Evolutionary conservation across 2,113 vertebrate species (phyloP), one percentile per base, ranked within the genome.

Genomic region (Rhinoderma darwinii): DNA sequence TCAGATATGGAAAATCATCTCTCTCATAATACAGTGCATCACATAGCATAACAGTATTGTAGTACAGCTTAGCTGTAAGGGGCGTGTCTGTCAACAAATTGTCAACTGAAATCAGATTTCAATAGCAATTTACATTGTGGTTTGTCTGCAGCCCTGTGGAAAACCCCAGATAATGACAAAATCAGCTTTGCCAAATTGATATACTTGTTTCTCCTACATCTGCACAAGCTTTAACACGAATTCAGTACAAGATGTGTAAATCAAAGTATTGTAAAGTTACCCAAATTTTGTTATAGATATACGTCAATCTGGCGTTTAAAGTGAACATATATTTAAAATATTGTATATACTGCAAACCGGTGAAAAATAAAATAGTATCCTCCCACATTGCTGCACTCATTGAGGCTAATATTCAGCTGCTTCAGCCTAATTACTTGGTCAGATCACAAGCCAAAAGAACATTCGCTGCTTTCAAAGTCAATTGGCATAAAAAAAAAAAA

Each of bases 401-500:
- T 87, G 76, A 32, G 63, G 47, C 35, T 74, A 47, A 84, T 63
- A 41, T 10, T 91, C 0, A 0, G 76, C n/a, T 63, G 82, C 51
- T 54, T 25, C 88, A 88, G 83, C 82, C 84, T 66, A 83, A 74
- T 90, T 88, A 87, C 86, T 87, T 41, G 68, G 79, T 87, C 72
- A 63, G 39, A 83, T 89, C 74, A 59, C 61, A 87, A 22, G 56
- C 79, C 86, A 86, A 86, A 32, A 66, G 32, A 66, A 77, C 47
- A 88, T 91, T 72, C 89, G 41, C 59, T 61, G 74, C 54, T 91
- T 83, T 83, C 66, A 50, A 83, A 86, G 88, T 50, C 63, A 83
- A 86, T 90, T 89, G 79, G 84, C 72, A 74, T 88, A 59, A 86
- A 90, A 89, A 89, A 86, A 90, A 89, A 89, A 84, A 22, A 86